Percentiles rank a stretch among this genome's conserved stretches.
Conservation (phyloP, 2,797 vertebrate species). For the Podarcis lilfordi region DNA sequence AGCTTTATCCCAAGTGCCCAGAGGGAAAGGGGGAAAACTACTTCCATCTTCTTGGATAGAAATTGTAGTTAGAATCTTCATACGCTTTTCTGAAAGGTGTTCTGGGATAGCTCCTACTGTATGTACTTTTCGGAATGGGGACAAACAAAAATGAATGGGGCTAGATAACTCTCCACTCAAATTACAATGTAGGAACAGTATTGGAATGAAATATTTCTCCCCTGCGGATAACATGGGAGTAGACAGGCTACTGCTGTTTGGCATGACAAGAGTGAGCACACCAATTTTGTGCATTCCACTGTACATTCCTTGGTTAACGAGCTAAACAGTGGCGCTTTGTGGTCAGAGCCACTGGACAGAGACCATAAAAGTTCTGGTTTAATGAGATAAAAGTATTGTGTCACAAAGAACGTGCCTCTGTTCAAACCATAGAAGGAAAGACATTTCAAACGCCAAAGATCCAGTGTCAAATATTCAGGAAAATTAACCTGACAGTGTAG, state of each 20-base stretch:
- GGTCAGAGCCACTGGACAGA: neutral
- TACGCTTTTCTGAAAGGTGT: neutral
- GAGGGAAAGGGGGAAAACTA: neutral
- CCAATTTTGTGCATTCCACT: neutral
- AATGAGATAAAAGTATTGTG: neutral
- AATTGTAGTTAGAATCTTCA: neutral
- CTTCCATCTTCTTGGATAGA: neutral
- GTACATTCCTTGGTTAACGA: constrained; percentile 24
- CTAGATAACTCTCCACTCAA: neutral
- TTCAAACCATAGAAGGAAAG: neutral
- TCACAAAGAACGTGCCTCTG: neutral
- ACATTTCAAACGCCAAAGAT: neutral
- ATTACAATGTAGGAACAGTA: neutral
- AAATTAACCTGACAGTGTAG: neutral
- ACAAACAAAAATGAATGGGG: neutral
- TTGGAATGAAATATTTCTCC: neutral
- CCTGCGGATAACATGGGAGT: neutral
- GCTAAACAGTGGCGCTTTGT: constrained; percentile 14
- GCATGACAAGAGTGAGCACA: neutral
- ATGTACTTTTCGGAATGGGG: neutral
- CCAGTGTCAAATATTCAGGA: neutral
- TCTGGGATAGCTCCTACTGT: neutral
- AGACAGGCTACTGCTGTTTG: neutral
- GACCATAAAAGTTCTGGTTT: neutral
- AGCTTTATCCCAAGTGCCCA: neutral